phyloP scores from a whole-genome alignment of 2,888 invertebrate genomes.

The Candidula unifasciata region DNA sequence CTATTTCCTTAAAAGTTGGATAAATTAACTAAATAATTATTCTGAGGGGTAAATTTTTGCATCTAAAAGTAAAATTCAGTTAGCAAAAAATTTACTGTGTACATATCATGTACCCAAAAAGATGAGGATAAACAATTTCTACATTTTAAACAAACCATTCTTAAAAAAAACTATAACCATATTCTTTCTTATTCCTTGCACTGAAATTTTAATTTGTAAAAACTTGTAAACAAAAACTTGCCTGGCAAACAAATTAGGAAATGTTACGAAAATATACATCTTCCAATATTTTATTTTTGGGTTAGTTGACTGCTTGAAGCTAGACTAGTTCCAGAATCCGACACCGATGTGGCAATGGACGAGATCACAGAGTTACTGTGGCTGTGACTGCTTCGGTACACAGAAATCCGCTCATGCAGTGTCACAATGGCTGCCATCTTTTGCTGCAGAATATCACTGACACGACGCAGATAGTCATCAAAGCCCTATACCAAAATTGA shows the following conservation, averaged over 20 bases:
- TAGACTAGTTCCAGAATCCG: slow-evolving; percentile 22
- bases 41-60: too few relatives aligned
- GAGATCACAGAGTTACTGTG: slow-evolving; percentile 17
- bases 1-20: too few relatives aligned
- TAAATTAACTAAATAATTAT: too few relatives aligned
- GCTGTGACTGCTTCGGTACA: slow-evolving; percentile 52
- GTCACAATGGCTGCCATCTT: slow-evolving; percentile 69
- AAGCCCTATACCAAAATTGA: slow-evolving; percentile 60
- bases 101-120: too few relatives aligned
- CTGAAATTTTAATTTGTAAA: too few relatives aligned
- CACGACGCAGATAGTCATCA: slow-evolving; percentile 67
- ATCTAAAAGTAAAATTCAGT: too few relatives aligned
- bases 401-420: slow-evolving; percentile 66
- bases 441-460: slow-evolving; percentile 65
- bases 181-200: too few relatives aligned
- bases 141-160: too few relatives aligned
- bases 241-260: not conserved
- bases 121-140: too few relatives aligned
- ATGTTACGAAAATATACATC: not conserved
- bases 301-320: not conserved
- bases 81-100: too few relatives aligned
- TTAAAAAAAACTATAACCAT: too few relatives aligned
- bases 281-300: not conserved
- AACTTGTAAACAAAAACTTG: too few relatives aligned
- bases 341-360: slow-evolving; percentile 19